A percentile compares a stretch with the other conserved stretches of the same genome.
Conservation (phyloP, 2,797 vertebrate species). For the Dipus sagitta region DNA sequence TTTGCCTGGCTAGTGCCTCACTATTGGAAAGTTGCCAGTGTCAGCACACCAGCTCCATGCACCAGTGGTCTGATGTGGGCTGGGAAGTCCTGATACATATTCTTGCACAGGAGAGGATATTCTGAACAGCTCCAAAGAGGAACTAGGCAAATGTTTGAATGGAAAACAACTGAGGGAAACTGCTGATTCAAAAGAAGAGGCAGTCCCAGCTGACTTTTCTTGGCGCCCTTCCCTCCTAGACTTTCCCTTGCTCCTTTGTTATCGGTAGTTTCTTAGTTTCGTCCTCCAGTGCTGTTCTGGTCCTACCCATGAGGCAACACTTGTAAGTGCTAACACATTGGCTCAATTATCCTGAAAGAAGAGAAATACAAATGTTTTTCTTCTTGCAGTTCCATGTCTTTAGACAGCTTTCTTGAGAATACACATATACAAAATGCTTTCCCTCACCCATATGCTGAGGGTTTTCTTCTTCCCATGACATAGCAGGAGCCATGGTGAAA, state of each 20-base stretch:
- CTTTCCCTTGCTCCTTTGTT: constrained; percentile 64
- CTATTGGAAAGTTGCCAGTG: constrained; percentile 47
- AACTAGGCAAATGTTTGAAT: constrained; percentile 77
- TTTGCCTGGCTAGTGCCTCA: constrained; percentile 55
- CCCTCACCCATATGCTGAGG: not conserved
- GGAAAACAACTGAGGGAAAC: constrained; percentile 69
- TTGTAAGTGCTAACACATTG: constrained; percentile 75
- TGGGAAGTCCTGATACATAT: constrained; percentile 63
- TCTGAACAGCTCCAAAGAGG: constrained; percentile 71
- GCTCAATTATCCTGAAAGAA: constrained; percentile 74
- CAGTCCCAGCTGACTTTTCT: constrained; percentile 12
- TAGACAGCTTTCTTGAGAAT: constrained; percentile 63
- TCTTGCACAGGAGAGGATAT: constrained; percentile 42
- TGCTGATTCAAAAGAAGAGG: constrained; percentile 65
- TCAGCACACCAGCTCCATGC: constrained; percentile 49
- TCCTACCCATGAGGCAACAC: constrained; percentile 66
- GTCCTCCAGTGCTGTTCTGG: constrained; percentile 73
- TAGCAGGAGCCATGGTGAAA: not conserved
- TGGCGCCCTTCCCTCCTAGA: constrained; percentile 61
- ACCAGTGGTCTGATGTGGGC: constrained; percentile 58
- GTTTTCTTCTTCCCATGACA: not conserved
- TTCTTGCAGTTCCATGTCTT: constrained; percentile 61
- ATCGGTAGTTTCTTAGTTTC: constrained; percentile 72
- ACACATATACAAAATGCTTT: not conserved
- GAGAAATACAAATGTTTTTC: constrained; percentile 75